Evolutionary conservation across 2,888 invertebrate species (phyloP).

Genomic region (Punctoribates punctum): DNA sequence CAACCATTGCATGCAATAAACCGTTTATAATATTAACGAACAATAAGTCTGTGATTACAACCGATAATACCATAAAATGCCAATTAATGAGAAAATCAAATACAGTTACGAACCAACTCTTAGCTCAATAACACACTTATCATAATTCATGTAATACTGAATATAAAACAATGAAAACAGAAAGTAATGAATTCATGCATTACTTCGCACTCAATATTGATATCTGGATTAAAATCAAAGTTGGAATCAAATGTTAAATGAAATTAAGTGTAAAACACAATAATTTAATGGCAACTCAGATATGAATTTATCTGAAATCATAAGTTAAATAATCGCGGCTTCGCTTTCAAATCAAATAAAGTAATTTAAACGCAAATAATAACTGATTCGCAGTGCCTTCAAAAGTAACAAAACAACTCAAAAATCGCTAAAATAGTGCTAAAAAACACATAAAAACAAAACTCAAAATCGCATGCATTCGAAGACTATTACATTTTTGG

Average conservation of each 20-base stretch:
- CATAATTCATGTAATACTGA: background rate
- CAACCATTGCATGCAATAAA: background rate
- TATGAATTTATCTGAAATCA: no score
- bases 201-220: background rate
- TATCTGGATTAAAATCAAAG: background rate
- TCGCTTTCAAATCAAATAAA: no score
- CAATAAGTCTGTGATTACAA: background rate
- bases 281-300: no score
- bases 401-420: no score
- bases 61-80: no score
- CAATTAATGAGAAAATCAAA: no score
- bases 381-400: no score
- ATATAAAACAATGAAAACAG: background rate
- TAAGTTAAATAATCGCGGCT: no score
- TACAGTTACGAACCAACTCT: no score
- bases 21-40: background rate
- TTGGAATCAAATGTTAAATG: background rate
- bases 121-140: background rate
- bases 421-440: no score
- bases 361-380: no score
- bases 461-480: slow-evolving; percentile 8
- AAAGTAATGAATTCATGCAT: slow-evolving; percentile 6
- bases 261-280: no score
- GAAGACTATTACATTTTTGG: background rate
- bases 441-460: background rate